A percentile compares a stretch with the other conserved stretches of the same genome.
Evolutionary conservation across 2,888 invertebrate genomes (phyloP).

Genomic region (Trachelus tabidus): DNA sequence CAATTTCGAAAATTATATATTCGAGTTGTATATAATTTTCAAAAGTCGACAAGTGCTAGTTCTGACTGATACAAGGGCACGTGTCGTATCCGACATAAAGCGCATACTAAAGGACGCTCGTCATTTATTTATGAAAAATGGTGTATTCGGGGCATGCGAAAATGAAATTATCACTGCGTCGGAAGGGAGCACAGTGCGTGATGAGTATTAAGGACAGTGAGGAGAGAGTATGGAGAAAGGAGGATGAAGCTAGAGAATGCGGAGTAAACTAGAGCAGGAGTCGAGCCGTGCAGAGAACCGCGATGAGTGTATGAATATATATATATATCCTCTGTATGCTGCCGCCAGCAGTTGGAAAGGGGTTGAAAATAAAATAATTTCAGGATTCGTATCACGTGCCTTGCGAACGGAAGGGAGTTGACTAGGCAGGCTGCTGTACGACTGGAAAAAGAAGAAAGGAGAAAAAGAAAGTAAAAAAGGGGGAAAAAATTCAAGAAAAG

Average conservation of each 20-base stretch:
- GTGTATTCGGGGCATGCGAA: slow-evolving; percentile 48
- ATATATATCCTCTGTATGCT: background rate
- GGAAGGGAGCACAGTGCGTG: background rate
- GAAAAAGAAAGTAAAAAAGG: background rate
- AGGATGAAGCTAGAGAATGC: background rate
- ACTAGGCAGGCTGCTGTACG: background rate
- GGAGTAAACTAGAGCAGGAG: background rate
- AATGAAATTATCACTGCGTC: slow-evolving; percentile 42
- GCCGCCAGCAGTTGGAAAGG: slow-evolving; percentile 34
- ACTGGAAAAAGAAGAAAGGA: background rate
- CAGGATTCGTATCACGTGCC: slow-evolving; percentile 53
- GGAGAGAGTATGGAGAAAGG: background rate
- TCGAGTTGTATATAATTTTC: background rate
- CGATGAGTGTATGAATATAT: background rate
- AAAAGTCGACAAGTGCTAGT: background rate
- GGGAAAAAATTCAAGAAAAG: background rate
- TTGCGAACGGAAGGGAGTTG: slow-evolving; percentile 33
- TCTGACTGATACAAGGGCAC: background rate
- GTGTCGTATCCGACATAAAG: background rate
- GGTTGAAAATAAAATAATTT: slow-evolving; percentile 58
- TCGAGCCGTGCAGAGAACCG: background rate
- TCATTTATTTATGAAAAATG: slow-evolving; percentile 41
- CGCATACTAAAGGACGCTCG: slow-evolving; percentile 28
- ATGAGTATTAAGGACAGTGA: background rate
- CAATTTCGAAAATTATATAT: background rate